These are phyloP conservation scores for Piaya cayana DNA, from an alignment of 2,113 vertebrate species.

Conservation along the genomic window DNA sequence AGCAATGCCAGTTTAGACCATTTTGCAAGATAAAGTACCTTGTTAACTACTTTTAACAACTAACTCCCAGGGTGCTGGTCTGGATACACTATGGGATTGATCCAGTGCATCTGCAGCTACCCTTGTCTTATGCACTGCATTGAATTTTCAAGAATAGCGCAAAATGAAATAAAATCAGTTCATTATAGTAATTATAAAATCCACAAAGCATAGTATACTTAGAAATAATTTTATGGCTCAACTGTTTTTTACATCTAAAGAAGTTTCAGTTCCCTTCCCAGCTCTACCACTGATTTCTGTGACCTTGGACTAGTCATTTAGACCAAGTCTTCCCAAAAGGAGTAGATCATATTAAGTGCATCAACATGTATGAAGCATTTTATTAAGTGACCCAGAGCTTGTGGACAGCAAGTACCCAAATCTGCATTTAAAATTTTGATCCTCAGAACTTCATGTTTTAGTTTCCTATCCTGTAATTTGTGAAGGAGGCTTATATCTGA, in stretches of 20 bases:
- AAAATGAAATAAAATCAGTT: neutral
- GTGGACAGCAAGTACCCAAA: neutral
- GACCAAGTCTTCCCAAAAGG: neutral
- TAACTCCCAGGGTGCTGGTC: neutral
- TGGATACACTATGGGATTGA: neutral
- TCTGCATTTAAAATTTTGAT: conserved; percentile 24
- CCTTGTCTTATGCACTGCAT: neutral
- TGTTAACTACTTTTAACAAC: neutral
- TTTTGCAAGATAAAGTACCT: neutral
- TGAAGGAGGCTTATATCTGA: neutral
- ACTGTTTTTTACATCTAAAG: neutral
- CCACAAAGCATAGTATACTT: neutral
- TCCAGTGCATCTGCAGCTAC: neutral
- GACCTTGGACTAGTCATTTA: neutral
- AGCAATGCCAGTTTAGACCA: neutral
- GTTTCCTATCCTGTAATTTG: neutral
- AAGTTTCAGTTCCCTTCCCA: neutral
- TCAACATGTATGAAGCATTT: neutral
- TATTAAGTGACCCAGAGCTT: neutral
- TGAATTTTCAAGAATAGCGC: neutral
- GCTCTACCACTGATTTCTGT: neutral
- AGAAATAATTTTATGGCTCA: neutral
- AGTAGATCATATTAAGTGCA: neutral
- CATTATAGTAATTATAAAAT: neutral
- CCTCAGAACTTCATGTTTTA: neutral